These are phyloP conservation scores for Stichodactyla mertensii DNA, from an alignment of 64 coral and sea anemone genomes.

Conservation along the genomic window DNA sequence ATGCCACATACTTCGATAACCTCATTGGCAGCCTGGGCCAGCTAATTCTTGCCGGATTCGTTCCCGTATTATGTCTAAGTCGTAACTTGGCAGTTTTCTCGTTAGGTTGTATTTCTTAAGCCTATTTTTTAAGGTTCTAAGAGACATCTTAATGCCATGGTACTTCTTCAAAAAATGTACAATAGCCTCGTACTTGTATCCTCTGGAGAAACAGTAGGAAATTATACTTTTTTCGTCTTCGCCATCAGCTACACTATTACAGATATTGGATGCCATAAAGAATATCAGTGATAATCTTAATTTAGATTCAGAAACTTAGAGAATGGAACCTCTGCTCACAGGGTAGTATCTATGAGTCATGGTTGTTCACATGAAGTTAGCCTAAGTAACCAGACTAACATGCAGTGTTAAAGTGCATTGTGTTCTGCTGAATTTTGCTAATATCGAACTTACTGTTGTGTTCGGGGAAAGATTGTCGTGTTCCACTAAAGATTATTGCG, in stretches of 20 bases:
- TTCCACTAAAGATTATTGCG: no score
- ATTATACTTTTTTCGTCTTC: conserved; percentile 36
- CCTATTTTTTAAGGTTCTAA: conserved; percentile 61
- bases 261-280: background rate
- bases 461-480: no score
- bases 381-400: no score
- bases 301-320: no score
- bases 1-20: conserved; percentile 82
- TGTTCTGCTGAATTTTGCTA: no score
- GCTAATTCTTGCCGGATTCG: conserved; percentile 39
- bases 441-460: no score
- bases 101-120: conserved; percentile 35
- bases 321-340: no score
- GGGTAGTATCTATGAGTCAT: background rate
- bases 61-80: conserved; percentile 52
- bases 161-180: conserved; percentile 47
- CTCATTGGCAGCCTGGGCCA: conserved; percentile 51
- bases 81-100: conserved; percentile 43
- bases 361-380: background rate
- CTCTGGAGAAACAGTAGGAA: conserved; percentile 43
- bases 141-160: conserved; percentile 49
- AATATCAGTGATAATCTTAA: background rate
- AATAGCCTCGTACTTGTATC: conserved; percentile 44
- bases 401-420: no score
- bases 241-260: background rate